Conservation (phyloP, 1,140 invertebrate species). For the Pseudoatta argentina region DNA sequence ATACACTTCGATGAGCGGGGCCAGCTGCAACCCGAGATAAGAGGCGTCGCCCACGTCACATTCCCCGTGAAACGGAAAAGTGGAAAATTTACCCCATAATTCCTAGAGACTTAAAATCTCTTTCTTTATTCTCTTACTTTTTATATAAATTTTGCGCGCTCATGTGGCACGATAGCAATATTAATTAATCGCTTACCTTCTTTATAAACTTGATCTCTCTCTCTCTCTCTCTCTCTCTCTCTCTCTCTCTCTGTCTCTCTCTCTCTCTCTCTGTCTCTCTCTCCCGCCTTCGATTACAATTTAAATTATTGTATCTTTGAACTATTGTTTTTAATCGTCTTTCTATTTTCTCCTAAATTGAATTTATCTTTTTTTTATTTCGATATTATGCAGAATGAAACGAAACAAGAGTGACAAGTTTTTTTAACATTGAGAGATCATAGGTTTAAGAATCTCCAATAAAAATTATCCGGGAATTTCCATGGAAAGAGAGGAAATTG, state of each 20-base stretch:
- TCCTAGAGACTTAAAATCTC: background rate
- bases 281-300: background rate
- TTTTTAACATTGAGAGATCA: background rate
- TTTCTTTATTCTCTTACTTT: background rate
- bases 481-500: background rate
- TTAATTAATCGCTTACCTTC: slow-evolving; percentile 17
- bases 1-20: slow-evolving; percentile 75
- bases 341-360: background rate
- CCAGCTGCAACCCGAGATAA: slow-evolving; percentile 80
- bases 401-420: background rate
- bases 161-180: background rate
- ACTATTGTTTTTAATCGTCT: background rate
- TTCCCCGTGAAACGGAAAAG: slow-evolving; percentile 40
- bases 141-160: slow-evolving; percentile 11
- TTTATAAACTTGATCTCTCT: background rate
- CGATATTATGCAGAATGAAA: background rate
- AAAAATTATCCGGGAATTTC: background rate
- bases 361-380: background rate
- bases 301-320: background rate
- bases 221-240: background rate
- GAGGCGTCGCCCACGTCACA: slow-evolving; percentile 60
- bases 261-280: no score
- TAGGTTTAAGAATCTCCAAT: background rate
- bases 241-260: no score
- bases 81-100: slow-evolving; percentile 37